Evolutionary conservation across 2,888 invertebrate genomes (phyloP), one percentile per base, ranked within the genome.

Genomic region (Axea sp.): DNA sequence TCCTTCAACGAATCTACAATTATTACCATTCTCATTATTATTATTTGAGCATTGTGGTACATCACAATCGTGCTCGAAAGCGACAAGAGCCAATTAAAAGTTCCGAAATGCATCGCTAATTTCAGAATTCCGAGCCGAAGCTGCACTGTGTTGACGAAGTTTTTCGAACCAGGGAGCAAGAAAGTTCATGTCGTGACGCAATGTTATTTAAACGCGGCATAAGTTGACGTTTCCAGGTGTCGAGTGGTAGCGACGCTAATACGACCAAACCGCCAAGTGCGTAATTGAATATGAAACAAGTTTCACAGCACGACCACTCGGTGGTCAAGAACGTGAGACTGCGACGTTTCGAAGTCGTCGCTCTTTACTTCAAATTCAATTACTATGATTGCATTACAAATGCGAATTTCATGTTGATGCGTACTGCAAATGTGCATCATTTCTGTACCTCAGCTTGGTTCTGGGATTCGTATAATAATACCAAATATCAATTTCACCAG

Each of bases 231-330:
- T 68, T 53, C 69, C 69, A 49, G 33, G 68, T 68, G 57, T 41
- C 47, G 65, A 57, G 41, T 39, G 28, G 31, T 49, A 41, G 5
- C 31, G 51, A 59, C 41, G 67, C 41, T 30, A 59, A 59, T 47
- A 69, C 62, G 55, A 60, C 60, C 62, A 47, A 55, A 60, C 31
- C 33, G 55, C 55, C 69, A 62, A 71, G 69, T 62, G 55, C 41
- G 62, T 62, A 62, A 71, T 71, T 62, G 62, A 71, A 71, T 62
- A 55, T 55, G 55, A 71, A 62, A 71, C 55, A 45, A 71, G 62
- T 62, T 62, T 62, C 49, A 45, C 33, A 22, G 31, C 41, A 39
- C 37, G n/a, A 14, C 11, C 19, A 26, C 39, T 11, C 28, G 30
- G 31, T 62, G 41, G 49, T 62, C 53, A 45, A 65, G 30, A 55